Evolutionary conservation across 1,140 invertebrate species (phyloP), one percentile per base, ranked within the genome.

Genomic region (Drosophila willistoni): DNA sequence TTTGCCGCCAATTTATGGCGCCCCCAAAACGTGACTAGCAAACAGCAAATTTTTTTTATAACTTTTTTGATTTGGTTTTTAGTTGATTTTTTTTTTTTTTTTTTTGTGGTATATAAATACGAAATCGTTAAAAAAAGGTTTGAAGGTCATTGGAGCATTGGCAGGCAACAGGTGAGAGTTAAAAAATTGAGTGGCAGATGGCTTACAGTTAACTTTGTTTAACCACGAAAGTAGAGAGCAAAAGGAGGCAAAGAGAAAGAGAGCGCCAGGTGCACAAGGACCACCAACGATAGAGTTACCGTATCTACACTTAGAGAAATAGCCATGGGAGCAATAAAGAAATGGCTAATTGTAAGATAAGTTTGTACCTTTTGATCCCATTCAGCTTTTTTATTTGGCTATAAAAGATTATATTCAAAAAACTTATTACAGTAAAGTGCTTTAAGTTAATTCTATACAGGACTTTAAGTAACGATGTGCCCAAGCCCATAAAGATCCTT

Each of bases 1-100:
- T 57, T 74, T 71, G 73, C 61, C 80, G 81, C 69, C 83, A 87
- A 79, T 86, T 87, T 86, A 86, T 77, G 84, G 83, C 79, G 83
- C 83, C 83, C 68, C 76, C 77, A 51, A 86, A 86, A 86, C 83
- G 83, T 86, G 83, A 86, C 83, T 77, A 67, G 84, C 83, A 86
- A 83, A 39, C 76, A 34, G 55, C 64, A 33, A 13, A 12, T 39
- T 25, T 61, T 65, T 77, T 77, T 71, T 79, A 62, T 76, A 63
- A 75, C 71, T 76, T 73, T 56, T 78, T 59, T 47, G 67, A 51
- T 51, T 51, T 51, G 17, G 17, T 51, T 61, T 60, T 29, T 29
- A 29, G 29, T 29, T 56, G 36, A 51, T 63, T 41, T 22, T 54
- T n/a, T 56, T 2, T 44, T 19, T 61, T 19, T 60, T 19, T 66